A percentile compares a stretch with the other conserved stretches of the same genome.
Conservation (phyloP, 1,140 invertebrate genomes). For the Anastrepha obliqua region DNA sequence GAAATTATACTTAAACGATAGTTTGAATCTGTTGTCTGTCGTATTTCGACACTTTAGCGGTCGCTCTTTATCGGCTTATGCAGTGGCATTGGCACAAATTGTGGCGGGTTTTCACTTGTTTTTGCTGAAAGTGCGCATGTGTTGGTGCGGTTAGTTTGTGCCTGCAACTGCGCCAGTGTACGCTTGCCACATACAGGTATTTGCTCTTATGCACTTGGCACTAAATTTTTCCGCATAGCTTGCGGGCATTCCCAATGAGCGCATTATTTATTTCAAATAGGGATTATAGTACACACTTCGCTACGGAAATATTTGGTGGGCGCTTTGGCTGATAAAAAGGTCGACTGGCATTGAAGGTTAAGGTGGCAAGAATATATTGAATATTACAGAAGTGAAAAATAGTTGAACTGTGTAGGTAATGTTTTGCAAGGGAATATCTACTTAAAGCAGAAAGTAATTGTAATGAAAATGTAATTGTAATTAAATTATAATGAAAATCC, state of each 20-base stretch:
- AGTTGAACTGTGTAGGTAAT: too few relatives aligned
- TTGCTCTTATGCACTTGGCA: conserved; percentile 31
- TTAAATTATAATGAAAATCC: not conserved
- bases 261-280: not conserved
- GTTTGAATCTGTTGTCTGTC: conserved; percentile 46
- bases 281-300: too few relatives aligned
- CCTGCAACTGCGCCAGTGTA: not conserved
- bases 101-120: not conserved
- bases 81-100: conserved; percentile 42
- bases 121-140: not conserved
- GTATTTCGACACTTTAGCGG: conserved; percentile 46
- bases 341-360: not conserved
- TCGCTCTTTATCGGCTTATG: conserved; percentile 42
- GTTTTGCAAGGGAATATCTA: too few relatives aligned
- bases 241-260: conserved; percentile 14
- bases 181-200: conserved; percentile 37
- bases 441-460: not conserved
- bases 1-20: conserved; percentile 38
- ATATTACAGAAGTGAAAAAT: too few relatives aligned
- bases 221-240: conserved; percentile 20
- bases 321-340: not conserved
- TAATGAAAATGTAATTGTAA: not conserved
- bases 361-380: too few relatives aligned
- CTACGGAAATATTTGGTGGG: not conserved
- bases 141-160: too few relatives aligned